Conservation (phyloP, 2,888 invertebrate species). For the Melieria omissa region DNA sequence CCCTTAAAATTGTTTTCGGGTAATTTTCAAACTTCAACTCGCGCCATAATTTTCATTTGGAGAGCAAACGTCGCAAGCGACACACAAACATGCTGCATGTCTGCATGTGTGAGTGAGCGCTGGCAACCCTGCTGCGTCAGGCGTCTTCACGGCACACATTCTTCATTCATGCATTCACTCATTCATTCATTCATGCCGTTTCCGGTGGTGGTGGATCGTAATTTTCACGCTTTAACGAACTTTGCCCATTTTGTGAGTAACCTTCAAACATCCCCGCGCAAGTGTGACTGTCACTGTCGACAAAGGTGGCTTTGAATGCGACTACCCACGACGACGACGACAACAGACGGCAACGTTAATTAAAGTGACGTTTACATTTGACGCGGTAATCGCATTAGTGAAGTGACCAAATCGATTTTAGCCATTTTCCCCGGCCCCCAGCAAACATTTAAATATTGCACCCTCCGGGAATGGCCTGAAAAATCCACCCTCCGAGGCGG, state of each 20-base stretch:
- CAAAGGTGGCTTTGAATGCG: neutral
- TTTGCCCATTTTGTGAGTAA: neutral
- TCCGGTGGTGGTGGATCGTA: neutral
- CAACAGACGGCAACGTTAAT: constrained; percentile 22
- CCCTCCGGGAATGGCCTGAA: too few relatives aligned
- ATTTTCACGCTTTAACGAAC: constrained; percentile 35
- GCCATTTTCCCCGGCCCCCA: too few relatives aligned
- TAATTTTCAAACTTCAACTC: neutral
- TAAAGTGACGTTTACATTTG: constrained; percentile 30
- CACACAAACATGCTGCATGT: neutral
- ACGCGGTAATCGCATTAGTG: constrained; percentile 54
- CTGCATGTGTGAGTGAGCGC: neutral
- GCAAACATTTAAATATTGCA: too few relatives aligned
- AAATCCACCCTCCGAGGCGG: too few relatives aligned
- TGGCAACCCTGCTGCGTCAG: too few relatives aligned
- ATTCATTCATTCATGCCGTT: too few relatives aligned
- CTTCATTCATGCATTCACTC: too few relatives aligned
- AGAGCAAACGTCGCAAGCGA: neutral
- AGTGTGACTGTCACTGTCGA: neutral
- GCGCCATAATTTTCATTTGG: neutral
- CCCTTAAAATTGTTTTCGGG: neutral
- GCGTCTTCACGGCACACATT: too few relatives aligned
- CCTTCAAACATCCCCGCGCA: neutral
- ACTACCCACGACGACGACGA: neutral
- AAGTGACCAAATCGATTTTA: constrained; percentile 54